Conservation (phyloP, 2,888 invertebrate species). For the Parnassius apollo region DNA sequence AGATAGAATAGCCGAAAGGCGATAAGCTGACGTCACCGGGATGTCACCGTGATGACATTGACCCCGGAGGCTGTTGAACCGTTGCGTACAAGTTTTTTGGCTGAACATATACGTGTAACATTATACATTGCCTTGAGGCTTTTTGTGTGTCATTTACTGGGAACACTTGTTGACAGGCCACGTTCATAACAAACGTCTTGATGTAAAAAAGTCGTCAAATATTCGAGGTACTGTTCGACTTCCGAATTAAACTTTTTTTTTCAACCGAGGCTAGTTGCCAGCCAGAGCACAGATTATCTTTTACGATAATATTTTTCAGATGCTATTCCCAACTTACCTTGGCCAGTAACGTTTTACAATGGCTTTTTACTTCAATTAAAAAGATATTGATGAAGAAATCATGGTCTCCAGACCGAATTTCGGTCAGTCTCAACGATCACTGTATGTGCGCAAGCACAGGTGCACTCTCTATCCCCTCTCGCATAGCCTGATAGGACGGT, state of each 20-base stretch:
- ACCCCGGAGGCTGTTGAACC: slow-evolving; percentile 44
- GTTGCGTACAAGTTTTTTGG: slow-evolving; percentile 22
- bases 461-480: too few species aligned
- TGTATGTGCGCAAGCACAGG: too few species aligned
- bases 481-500: too few species aligned
- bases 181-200: slow-evolving; percentile 18
- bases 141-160: slow-evolving; percentile 18
- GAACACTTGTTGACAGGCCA: slow-evolving; percentile 23
- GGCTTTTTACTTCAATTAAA: too few species aligned
- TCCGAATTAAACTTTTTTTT: background rate
- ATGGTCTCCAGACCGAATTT: too few species aligned
- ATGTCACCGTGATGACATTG: slow-evolving; percentile 37
- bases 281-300: background rate
- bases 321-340: too few species aligned
- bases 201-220: slow-evolving; percentile 5
- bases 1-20: slow-evolving; percentile 3
- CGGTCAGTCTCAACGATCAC: too few species aligned
- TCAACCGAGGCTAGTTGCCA: background rate
- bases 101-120: slow-evolving; percentile 24
- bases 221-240: background rate
- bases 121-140: slow-evolving; percentile 14
- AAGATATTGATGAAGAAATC: too few species aligned
- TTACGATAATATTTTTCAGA: too few species aligned
- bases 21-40: slow-evolving; percentile 28
- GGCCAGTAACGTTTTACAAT: too few species aligned